Evolutionary conservation across 1,140 invertebrate genomes (phyloP), one percentile per base, ranked within the genome.

Genomic region (Dufourea novaeangliae): DNA sequence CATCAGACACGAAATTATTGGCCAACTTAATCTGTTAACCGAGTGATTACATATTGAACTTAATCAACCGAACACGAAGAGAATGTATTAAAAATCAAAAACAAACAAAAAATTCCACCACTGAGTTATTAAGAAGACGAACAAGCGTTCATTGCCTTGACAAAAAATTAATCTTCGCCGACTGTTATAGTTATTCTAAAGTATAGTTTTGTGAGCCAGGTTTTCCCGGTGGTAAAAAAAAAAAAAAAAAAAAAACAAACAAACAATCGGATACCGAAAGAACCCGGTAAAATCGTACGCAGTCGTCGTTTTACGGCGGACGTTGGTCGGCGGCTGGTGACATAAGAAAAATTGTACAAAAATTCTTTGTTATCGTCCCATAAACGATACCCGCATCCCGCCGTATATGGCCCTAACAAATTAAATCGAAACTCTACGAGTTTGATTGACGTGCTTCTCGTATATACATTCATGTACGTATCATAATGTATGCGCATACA

Each of bases 401-500:
- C 44, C 73, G 64, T 37, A 62, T 37, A 72, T n/a, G 56, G 68
- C 46, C 66, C 63, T 78, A 82, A 82, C 75, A 59, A 85, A 83
- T 80, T 84, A 86, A n/a, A 88, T 86, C 84, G 84, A 83, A n/a
- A 83, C 78, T 86, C 84, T 86, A 84, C 79, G 73, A 88, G 83
- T 89, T 89, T 88, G 87, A 89, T 89, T 88, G 83, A 87, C 84
- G 82, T 86, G 86, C 86, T 88, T 44, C 64, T 59, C 57, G 81
- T 86, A 80, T 85, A 76, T 85, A 85, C 75, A 79, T 75, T 82
- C 79, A 69, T 78, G 14, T 87, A 86, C 78, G 79, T 78, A 81
- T 74, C 71, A 59, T 76, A 50, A 77, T 76, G 73, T 64, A 71
- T 78, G 52, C 61, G 64, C 37, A 78, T 66, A 67, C 63, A 64